Conservation (phyloP, 2,888 invertebrate species). For the Sipunculus nudus region DNA sequence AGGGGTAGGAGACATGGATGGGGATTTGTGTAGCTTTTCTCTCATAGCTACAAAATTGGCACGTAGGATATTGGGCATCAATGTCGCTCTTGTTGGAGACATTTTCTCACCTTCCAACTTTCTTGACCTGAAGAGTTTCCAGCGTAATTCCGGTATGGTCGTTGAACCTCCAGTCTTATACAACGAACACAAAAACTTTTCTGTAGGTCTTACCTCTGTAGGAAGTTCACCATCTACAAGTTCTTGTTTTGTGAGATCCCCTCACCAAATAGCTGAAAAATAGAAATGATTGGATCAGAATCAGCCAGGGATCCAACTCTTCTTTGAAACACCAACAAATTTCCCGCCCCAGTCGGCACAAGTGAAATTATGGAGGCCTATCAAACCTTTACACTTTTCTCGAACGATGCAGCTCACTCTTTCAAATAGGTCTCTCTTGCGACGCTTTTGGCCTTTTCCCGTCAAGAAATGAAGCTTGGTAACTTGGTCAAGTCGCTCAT, state of each 20-base stretch:
- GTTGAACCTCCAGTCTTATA: slow-evolving; percentile 3
- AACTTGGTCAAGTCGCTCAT: neutral
- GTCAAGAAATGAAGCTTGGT: slow-evolving; percentile 12
- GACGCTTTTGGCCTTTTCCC: slow-evolving; percentile 18
- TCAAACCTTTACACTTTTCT: slow-evolving; percentile 15
- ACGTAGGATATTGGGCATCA: slow-evolving; percentile 3
- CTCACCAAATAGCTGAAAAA: neutral
- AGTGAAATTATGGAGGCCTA: slow-evolving; percentile 18
- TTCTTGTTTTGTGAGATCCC: neutral
- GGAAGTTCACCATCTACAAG: neutral
- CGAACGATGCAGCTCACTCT: slow-evolving; percentile 8
- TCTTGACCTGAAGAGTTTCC: slow-evolving; percentile 18
- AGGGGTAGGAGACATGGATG: neutral
- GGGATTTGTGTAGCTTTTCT: neutral
- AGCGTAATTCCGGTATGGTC: neutral
- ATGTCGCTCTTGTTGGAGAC: slow-evolving; percentile 9
- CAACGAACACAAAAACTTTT: neutral
- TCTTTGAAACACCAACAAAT: slow-evolving; percentile 21
- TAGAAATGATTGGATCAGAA: slow-evolving; percentile 1
- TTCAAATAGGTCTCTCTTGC: slow-evolving; percentile 12
- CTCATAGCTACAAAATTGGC: neutral
- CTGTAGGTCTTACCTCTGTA: neutral
- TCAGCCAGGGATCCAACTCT: slow-evolving; percentile 16
- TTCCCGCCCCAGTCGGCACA: slow-evolving; percentile 26
- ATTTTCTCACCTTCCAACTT: slow-evolving; percentile 19